These are phyloP conservation scores for Grapholita molesta DNA, from an alignment of 1,140 invertebrate species.

Conservation along the genomic window DNA sequence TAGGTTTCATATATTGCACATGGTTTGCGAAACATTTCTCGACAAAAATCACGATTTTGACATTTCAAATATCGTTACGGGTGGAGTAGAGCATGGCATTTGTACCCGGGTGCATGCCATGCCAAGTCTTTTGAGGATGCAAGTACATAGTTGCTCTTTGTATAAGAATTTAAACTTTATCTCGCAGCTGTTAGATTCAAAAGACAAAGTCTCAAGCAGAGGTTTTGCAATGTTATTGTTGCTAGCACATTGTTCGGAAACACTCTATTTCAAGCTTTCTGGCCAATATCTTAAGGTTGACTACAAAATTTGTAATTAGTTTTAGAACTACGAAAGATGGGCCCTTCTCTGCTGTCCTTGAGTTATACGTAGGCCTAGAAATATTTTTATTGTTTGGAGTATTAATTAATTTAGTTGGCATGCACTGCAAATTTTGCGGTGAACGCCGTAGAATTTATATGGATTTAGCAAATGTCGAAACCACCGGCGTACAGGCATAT, in stretches of 20 bases:
- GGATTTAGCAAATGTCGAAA: background rate
- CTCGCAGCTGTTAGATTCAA: background rate
- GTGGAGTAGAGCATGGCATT: slow-evolving; percentile 65
- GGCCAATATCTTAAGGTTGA: background rate
- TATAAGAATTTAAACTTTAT: background rate
- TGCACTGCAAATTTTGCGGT: background rate
- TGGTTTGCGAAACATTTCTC: slow-evolving; percentile 61
- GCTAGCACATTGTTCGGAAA: background rate
- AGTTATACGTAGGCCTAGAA: background rate
- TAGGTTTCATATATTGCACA: slow-evolving; percentile 10
- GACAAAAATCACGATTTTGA: slow-evolving; percentile 73
- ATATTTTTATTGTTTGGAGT: background rate
- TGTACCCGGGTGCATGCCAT: slow-evolving; percentile 52
- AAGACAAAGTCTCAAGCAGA: background rate
- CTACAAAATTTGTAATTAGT: background rate
- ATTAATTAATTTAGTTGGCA: background rate
- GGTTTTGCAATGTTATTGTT: background rate
- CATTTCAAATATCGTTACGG: slow-evolving; percentile 66
- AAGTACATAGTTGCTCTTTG: background rate
- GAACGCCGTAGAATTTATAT: background rate
- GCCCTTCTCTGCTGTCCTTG: slow-evolving; percentile 8
- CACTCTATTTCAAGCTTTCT: background rate
- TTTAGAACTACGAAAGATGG: background rate
- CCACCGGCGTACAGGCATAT: background rate
- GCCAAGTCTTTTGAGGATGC: slow-evolving; percentile 24